phyloP scores from a whole-genome alignment of 2,113 vertebrate species.

The Zapus hudsonius region DNA sequence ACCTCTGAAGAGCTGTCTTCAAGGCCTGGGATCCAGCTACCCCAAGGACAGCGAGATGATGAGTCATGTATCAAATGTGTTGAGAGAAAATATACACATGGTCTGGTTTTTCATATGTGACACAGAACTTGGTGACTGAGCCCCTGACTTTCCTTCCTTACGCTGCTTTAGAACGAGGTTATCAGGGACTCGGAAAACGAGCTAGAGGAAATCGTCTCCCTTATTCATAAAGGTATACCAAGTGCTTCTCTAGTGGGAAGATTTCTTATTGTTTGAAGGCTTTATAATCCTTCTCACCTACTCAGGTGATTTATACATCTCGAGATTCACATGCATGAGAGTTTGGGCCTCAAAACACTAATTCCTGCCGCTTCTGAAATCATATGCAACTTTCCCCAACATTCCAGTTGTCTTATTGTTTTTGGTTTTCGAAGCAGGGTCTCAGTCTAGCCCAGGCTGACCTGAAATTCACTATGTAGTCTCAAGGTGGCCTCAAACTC shows the following conservation, averaged over 20 bases:
- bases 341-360: neutral
- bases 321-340: neutral
- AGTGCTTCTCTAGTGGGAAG: neutral
- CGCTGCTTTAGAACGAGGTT: neutral
- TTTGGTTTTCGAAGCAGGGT: too few species aligned
- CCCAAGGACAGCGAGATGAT: neutral
- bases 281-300: too few species aligned
- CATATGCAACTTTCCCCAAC: neutral
- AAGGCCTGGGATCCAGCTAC: neutral
- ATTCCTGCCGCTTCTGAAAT: neutral
- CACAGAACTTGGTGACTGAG: neutral
- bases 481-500: too few species aligned
- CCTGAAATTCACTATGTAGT: too few species aligned
- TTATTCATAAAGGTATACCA: slow-evolving; percentile 4
- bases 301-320: slow-evolving; percentile 24
- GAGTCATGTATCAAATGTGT: neutral
- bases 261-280: neutral
- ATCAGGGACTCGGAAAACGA: neutral
- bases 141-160: neutral
- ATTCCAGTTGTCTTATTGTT: neutral
- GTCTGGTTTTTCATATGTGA: neutral
- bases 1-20: neutral
- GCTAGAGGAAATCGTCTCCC: neutral
- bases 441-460: too few species aligned
- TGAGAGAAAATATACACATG: neutral